A percentile compares a stretch with the other conserved stretches of the same genome.
phyloP scores from a whole-genome alignment of 2,888 invertebrate genomes.

The Sussaba pulchella region DNA sequence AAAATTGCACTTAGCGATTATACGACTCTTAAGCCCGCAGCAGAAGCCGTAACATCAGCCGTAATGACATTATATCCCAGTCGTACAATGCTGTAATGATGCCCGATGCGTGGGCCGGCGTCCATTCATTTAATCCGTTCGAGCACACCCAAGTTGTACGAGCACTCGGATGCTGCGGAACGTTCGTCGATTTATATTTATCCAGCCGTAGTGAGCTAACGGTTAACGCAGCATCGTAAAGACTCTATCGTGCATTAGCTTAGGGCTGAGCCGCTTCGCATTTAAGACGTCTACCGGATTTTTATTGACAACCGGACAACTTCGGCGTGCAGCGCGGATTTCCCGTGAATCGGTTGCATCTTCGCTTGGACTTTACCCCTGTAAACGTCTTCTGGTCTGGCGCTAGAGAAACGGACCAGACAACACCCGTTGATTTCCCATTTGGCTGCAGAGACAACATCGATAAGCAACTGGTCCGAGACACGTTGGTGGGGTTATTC shows the following conservation, averaged over 20 bases:
- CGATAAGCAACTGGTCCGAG: conserved; percentile 3
- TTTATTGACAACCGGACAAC: conserved; percentile 53
- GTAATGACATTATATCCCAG: conserved; percentile 77
- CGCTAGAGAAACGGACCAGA: no score
- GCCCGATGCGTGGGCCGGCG: conserved; percentile 74
- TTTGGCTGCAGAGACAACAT: conserved; percentile 27
- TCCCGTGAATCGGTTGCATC: no score
- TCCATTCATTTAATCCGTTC: conserved; percentile 69
- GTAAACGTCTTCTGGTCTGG: no score
- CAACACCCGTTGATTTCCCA: conserved; percentile 30
- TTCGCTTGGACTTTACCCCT: conserved; percentile 20
- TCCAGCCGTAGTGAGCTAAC: conserved; percentile 62
- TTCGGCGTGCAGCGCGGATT: no score
- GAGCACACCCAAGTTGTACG: conserved; percentile 63
- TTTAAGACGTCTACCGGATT: conserved; percentile 14
- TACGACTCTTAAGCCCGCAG: conserved; percentile 46
- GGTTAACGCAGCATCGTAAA: conserved; percentile 35
- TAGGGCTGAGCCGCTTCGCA: conserved; percentile 47
- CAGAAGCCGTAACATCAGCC: conserved; percentile 68
- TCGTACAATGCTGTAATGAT: conserved; percentile 75
- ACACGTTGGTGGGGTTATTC: conserved; percentile 7
- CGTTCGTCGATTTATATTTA: conserved; percentile 52
- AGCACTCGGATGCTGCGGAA: conserved; percentile 45
- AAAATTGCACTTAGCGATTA: conserved; percentile 48
- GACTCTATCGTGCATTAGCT: conserved; percentile 14